Percentiles rank a stretch among this genome's conserved stretches.
These are phyloP conservation scores for Empidonax traillii DNA, from an alignment of 2,113 vertebrate species.

Conservation along the genomic window DNA sequence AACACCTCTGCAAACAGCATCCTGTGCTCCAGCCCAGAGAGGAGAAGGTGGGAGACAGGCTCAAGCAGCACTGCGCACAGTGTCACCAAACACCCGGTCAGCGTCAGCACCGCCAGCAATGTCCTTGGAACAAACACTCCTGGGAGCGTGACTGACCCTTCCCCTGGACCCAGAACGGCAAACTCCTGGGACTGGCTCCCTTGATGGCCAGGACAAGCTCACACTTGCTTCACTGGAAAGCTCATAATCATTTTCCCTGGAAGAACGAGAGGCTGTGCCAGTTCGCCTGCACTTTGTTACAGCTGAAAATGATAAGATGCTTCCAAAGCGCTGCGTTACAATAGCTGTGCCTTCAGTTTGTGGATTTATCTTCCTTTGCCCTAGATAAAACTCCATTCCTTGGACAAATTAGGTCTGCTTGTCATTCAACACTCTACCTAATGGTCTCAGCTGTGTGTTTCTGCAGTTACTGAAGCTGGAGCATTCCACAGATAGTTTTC, in stretches of 20 bases:
- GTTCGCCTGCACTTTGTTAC: constrained; percentile 10
- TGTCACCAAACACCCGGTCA: neutral
- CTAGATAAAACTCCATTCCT: constrained; percentile 63
- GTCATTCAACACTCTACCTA: constrained; percentile 63
- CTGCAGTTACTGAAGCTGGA: constrained; percentile 14
- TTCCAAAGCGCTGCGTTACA: neutral
- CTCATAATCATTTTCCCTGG: neutral
- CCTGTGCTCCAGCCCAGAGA: neutral
- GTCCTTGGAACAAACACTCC: neutral
- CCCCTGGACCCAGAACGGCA: neutral
- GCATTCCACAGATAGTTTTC: constrained; percentile 46
- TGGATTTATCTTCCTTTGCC: constrained; percentile 52
- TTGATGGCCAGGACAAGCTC: neutral
- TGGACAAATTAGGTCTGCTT: constrained; percentile 60
- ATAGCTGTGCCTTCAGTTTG: neutral
- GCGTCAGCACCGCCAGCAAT: fast-evolving
- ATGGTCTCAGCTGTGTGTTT: constrained; percentile 40
- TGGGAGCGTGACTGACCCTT: neutral
- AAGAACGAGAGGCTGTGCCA: neutral
- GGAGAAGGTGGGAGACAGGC: neutral
- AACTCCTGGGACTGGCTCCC: neutral
- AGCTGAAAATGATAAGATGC: neutral
- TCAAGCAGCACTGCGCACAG: neutral
- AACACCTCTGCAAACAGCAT: neutral
- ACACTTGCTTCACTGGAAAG: neutral